These are phyloP conservation scores for Hoplostethus mediterraneus DNA, from an alignment of 2,797 vertebrate genomes.

Conservation along the genomic window DNA sequence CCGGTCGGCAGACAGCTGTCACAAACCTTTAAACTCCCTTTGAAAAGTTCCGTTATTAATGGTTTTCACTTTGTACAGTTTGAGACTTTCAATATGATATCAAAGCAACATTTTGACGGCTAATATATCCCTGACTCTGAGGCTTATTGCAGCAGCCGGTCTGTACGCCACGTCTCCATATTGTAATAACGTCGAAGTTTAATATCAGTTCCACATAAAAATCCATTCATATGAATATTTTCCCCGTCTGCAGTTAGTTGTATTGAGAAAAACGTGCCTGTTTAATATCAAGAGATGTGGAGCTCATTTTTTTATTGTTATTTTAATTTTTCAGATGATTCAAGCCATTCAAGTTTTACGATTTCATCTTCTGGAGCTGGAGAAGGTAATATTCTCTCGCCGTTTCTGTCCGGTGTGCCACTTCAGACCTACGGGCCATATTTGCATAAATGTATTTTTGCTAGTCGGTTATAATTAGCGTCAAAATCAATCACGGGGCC, in stretches of 20 bases:
- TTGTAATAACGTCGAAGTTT: conserved; percentile 73
- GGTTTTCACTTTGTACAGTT: conserved; percentile 50
- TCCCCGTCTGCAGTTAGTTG: conserved; percentile 61
- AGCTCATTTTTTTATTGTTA: conserved; percentile 78
- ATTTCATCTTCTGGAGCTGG: conserved; percentile 99
- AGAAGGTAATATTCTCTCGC: conserved; percentile 93
- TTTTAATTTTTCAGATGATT: conserved; percentile 95
- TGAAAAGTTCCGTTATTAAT: conserved; percentile 63
- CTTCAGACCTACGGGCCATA: conserved; percentile 81
- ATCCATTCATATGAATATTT: conserved; percentile 72
- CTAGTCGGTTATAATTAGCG: conserved; percentile 94
- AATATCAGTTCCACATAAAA: conserved; percentile 73
- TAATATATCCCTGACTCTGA: conserved; percentile 70
- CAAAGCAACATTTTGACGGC: conserved; percentile 51
- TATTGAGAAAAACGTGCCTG: conserved; percentile 68
- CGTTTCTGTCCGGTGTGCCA: conserved; percentile 64
- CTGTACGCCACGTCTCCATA: conserved; percentile 56
- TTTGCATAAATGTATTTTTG: conserved; percentile 97
- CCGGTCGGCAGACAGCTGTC: conserved; percentile 77
- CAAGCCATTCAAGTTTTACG: conserved; percentile 99
- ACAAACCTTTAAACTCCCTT: conserved; percentile 68
- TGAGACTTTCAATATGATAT: conserved; percentile 49
- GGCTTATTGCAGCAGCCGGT: conserved; percentile 61
- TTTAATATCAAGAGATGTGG: conserved; percentile 76
- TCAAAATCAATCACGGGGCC: conserved; percentile 95